phyloP scores from a whole-genome alignment of 2,113 vertebrate genomes.

The Dipodomys merriami region DNA sequence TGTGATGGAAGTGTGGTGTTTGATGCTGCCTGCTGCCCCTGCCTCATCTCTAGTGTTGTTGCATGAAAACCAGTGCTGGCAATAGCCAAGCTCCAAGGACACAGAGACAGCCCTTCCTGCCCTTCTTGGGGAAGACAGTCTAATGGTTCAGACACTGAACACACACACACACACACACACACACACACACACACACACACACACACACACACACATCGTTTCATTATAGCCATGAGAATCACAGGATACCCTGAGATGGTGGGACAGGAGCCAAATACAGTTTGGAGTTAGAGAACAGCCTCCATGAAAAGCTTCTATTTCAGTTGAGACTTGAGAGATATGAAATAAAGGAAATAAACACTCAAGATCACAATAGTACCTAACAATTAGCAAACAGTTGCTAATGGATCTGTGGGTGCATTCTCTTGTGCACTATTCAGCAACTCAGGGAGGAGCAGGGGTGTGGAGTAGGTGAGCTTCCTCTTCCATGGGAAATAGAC shows the following conservation, averaged over 20 bases:
- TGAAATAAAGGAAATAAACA: not conserved
- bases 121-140: not conserved
- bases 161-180: too few relatives aligned
- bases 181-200: too few relatives aligned
- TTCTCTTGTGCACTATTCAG: not conserved
- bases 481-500: not conserved
- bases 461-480: not conserved
- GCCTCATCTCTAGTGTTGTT: not conserved
- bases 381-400: too few relatives aligned
- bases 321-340: slow-evolving; percentile 15
- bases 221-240: not conserved
- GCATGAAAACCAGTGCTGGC: not conserved
- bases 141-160: not conserved
- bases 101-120: not conserved
- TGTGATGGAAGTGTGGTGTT: too few relatives aligned
- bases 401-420: not conserved
- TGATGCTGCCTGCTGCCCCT: not conserved
- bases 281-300: not conserved
- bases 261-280: not conserved
- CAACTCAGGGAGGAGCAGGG: not conserved
- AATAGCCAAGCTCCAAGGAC: not conserved
- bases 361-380: not conserved
- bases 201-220: not conserved
- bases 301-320: not conserved
- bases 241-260: not conserved